These are phyloP conservation scores for Corbicula japonica DNA, from an alignment of 2,888 invertebrate species.

Conservation along the genomic window DNA sequence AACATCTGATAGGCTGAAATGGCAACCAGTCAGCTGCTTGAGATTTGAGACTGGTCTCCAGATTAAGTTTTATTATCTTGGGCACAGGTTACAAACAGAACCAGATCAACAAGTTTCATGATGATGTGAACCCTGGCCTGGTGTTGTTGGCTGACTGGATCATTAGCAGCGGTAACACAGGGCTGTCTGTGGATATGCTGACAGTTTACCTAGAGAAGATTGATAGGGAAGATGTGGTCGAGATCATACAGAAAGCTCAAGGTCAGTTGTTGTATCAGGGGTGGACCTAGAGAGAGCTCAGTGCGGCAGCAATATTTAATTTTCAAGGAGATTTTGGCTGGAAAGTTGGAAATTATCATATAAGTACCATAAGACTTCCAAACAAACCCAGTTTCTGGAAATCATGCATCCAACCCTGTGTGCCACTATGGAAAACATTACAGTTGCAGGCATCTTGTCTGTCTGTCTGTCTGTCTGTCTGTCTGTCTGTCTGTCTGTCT, in stretches of 20 bases:
- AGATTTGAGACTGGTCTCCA: too few species aligned
- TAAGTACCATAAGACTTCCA: too few species aligned
- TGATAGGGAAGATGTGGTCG: slow-evolving; percentile 83
- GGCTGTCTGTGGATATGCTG: slow-evolving; percentile 86
- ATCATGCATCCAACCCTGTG: too few species aligned
- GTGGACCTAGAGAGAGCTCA: neutral
- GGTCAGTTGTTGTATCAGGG: slow-evolving; percentile 75
- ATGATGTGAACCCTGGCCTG: slow-evolving; percentile 86
- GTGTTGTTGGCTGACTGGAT: slow-evolving; percentile 87
- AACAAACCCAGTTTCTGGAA: too few species aligned
- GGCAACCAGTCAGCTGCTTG: too few species aligned
- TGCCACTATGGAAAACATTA: too few species aligned
- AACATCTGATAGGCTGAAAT: too few species aligned
- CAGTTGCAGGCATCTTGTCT: too few species aligned
- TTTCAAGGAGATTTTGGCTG: too few species aligned
- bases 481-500: slow-evolving; percentile 11
- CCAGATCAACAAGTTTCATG: slow-evolving; percentile 84
- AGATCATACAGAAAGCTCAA: slow-evolving; percentile 82
- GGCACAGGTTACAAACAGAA: slow-evolving; percentile 86
- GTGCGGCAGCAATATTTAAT: too few species aligned
- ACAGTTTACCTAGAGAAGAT: slow-evolving; percentile 86
- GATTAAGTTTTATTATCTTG: too few species aligned
- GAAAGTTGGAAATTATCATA: too few species aligned
- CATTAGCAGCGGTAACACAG: slow-evolving; percentile 86
- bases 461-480: slow-evolving; percentile 11